Evolutionary conservation across 2,113 vertebrate genomes (phyloP).

Genomic region (Rhabdomys dilectus): DNA sequence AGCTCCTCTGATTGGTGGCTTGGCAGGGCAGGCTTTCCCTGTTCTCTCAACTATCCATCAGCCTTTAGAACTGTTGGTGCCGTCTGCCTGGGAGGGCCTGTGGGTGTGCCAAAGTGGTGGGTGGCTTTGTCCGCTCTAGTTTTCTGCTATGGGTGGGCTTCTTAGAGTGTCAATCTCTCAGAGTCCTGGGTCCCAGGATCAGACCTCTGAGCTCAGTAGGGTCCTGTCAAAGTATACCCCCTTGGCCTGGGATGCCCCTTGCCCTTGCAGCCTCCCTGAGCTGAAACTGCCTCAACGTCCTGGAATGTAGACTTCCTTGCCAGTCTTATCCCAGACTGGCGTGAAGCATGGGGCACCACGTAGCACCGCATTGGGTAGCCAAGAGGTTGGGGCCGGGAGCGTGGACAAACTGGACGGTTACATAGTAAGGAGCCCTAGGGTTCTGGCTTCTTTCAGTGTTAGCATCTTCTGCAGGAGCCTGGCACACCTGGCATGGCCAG

Average conservation of each 20-base stretch:
- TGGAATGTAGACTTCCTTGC: conserved; percentile 78
- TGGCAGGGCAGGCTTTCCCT: background rate
- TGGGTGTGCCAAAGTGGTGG: conserved; percentile 1
- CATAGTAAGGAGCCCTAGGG: background rate
- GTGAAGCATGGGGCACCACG: conserved; percentile 58
- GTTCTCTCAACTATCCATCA: conserved; percentile 1
- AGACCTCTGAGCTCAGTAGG: conserved; percentile 11
- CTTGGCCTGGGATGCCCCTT: conserved; percentile 67
- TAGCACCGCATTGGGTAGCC: conserved; percentile 62
- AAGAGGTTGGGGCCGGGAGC: background rate
- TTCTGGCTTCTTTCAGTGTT: background rate
- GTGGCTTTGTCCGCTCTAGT: conserved; percentile 30
- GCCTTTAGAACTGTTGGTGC: conserved; percentile 54
- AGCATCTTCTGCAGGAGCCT: conserved; percentile 19
- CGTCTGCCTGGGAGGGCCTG: conserved; percentile 9
- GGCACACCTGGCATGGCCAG: conserved; percentile 44
- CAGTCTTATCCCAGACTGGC: conserved; percentile 70
- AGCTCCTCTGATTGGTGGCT: conserved; percentile 63
- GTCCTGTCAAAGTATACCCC: background rate
- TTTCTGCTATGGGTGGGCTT: background rate
- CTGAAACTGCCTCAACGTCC: conserved; percentile 76
- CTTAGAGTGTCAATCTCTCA: background rate
- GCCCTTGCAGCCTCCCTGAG: conserved; percentile 48
- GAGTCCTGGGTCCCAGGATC: background rate
- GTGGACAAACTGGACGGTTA: conserved; percentile 37